Evolutionary conservation across 2,113 vertebrate genomes (phyloP).

Genomic region (Nesoenas mayeri): DNA sequence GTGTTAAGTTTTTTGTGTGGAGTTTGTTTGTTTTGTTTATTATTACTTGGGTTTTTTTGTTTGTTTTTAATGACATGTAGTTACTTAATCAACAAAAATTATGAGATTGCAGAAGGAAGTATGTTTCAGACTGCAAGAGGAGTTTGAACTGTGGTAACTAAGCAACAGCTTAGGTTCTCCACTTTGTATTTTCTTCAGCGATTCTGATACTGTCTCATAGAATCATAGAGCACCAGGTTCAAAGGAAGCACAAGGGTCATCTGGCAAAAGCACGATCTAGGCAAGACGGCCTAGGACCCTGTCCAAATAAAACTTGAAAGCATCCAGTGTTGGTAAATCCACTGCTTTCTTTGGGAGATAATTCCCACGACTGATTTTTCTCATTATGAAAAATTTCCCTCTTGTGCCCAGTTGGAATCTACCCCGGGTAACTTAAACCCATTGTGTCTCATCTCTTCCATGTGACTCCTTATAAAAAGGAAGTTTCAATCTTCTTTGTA

Average conservation of each 20-base stretch:
- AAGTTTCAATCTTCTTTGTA: no score
- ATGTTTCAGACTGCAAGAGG: constrained; percentile 41
- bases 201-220: background rate
- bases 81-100: constrained; percentile 57
- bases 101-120: constrained; percentile 41
- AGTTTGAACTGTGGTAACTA: background rate
- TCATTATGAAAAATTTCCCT: no score
- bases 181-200: constrained; percentile 8
- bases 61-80: constrained; percentile 24
- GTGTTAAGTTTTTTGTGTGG: no score
- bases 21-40: no score
- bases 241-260: background rate
- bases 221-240: background rate
- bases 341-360: no score
- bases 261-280: background rate
- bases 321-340: no score
- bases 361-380: no score
- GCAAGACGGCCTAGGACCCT: background rate
- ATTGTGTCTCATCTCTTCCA: no score
- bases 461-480: no score
- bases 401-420: no score
- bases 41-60: background rate
- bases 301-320: background rate
- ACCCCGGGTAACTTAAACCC: no score
- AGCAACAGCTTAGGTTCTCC: constrained; percentile 1